Percentiles rank a stretch among this genome's conserved stretches.
These are phyloP conservation scores for Tenualosa thibaudeaui DNA, from an alignment of 2,797 vertebrate species.

Conservation along the genomic window DNA sequence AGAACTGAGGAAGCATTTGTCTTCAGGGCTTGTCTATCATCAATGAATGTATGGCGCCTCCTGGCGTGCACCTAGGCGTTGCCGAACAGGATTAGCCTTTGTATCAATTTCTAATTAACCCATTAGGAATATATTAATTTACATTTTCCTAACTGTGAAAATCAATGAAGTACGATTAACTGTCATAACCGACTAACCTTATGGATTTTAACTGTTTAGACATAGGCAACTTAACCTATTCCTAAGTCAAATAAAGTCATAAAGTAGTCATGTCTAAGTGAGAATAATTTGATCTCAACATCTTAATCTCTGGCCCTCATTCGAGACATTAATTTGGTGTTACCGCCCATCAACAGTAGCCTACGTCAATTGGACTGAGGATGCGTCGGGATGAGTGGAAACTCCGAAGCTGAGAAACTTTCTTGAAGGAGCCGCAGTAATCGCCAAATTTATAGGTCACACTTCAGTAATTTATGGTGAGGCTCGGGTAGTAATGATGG, in stretches of 20 bases:
- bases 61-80: background rate
- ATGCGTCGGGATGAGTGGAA: constrained; percentile 43
- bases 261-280: background rate
- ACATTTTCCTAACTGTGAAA: background rate
- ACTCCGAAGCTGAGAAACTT: constrained; percentile 44
- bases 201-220: background rate
- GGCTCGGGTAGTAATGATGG: background rate
- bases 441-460: background rate
- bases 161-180: background rate
- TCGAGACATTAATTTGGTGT: background rate
- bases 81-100: background rate
- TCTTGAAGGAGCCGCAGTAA: constrained; percentile 4
- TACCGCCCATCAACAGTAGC: constrained; percentile 45
- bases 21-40: background rate
- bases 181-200: background rate
- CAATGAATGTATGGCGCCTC: background rate
- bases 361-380: constrained; percentile 60
- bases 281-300: background rate
- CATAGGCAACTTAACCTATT: background rate
- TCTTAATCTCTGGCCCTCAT: background rate
- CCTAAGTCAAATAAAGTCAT: background rate
- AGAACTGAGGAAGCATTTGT: background rate
- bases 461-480: background rate
- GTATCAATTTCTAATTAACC: background rate
- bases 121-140: background rate